phyloP scores from a whole-genome alignment of 2,113 vertebrate species.

The Carettochelys insculpta region DNA sequence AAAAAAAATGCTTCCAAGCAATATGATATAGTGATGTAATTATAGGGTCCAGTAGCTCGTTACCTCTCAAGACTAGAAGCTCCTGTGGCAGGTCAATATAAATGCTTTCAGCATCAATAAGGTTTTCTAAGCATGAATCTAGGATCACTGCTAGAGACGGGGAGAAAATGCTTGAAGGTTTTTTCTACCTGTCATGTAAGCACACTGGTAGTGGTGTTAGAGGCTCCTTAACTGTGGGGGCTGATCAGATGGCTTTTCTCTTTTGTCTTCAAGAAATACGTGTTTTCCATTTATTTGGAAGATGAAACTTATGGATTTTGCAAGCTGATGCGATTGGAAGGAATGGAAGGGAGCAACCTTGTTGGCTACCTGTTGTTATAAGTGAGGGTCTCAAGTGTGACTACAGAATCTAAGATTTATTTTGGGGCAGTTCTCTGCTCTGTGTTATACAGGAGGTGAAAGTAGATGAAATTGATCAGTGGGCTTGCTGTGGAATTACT shows the following conservation, averaged over 20 bases:
- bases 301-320: neutral
- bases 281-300: neutral
- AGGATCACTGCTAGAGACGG: neutral
- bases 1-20: neutral
- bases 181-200: neutral
- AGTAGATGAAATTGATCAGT: neutral
- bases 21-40: neutral
- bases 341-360: neutral
- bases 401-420: neutral
- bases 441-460: neutral
- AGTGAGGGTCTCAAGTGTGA: neutral
- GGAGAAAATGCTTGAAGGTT: neutral
- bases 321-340: neutral
- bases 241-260: neutral
- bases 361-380: neutral
- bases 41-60: neutral
- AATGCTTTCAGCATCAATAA: neutral
- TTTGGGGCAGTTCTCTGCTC: neutral
- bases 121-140: neutral
- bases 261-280: neutral
- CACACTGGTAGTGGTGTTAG: neutral
- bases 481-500: neutral
- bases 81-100: neutral
- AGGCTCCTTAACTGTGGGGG: neutral
- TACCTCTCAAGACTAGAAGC: neutral